Evolutionary conservation across 2,797 vertebrate species (phyloP).

Genomic region (Morus bassanus): DNA sequence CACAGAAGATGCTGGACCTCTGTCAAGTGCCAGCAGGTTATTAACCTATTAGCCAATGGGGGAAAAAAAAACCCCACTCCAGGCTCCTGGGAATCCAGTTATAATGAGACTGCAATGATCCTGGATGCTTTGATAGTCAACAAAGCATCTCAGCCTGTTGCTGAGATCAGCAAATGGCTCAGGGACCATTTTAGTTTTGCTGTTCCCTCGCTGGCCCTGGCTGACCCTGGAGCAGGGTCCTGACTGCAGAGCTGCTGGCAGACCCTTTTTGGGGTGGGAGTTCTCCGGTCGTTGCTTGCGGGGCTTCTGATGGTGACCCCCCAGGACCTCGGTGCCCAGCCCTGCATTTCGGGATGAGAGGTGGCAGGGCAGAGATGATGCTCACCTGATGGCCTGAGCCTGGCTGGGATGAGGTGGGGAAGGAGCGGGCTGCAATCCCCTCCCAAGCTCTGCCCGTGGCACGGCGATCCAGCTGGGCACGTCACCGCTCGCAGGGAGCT

Average conservation of each 20-base stretch:
- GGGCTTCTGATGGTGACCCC: background rate
- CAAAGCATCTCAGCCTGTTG: background rate
- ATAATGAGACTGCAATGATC: background rate
- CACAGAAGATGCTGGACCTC: background rate
- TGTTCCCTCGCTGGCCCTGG: background rate
- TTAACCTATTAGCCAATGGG: background rate
- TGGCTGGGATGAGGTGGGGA: background rate
- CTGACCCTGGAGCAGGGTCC: background rate
- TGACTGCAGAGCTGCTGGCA: background rate
- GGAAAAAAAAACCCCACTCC: background rate
- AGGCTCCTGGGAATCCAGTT: background rate
- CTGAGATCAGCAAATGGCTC: background rate
- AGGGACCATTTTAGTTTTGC: background rate
- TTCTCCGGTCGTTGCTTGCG: background rate
- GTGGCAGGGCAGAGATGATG: background rate
- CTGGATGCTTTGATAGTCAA: background rate
- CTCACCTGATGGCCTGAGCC: conserved; percentile 6
- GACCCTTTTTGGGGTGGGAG: background rate
- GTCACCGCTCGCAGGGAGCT: background rate
- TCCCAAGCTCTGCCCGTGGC: background rate
- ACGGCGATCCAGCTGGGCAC: background rate
- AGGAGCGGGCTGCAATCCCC: fast-evolving
- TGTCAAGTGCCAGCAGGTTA: background rate
- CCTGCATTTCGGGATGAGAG: background rate
- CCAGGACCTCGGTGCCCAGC: background rate